A percentile compares a stretch with the other conserved stretches of the same genome.
phyloP scores from a whole-genome alignment of 1,140 invertebrate genomes.

The Drosophila serrata region DNA sequence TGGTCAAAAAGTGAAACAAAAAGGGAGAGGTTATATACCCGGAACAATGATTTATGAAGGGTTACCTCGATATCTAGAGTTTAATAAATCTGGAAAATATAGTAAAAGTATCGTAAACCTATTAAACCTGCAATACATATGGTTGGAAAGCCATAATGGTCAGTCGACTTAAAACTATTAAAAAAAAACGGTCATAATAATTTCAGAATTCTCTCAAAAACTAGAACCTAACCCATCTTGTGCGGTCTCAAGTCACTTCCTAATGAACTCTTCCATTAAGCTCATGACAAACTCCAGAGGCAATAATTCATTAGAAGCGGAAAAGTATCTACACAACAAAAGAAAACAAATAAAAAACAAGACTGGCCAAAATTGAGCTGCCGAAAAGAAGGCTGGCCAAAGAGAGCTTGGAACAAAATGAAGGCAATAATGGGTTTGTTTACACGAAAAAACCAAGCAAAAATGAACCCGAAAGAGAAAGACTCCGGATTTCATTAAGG shows the following conservation, averaged over 20 bases:
- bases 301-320: conserved; percentile 66
- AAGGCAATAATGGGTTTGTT: conserved; percentile 73
- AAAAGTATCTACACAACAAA: conserved; percentile 18
- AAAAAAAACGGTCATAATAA: too few species aligned
- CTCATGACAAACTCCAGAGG: conserved; percentile 38
- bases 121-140: too few species aligned
- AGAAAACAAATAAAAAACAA: conserved; percentile 8
- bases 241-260: conserved; percentile 18
- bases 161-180: too few species aligned
- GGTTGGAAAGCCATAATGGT: too few species aligned
- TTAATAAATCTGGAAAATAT: background rate
- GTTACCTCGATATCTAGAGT: background rate
- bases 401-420: conserved; percentile 32
- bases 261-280: conserved; percentile 68
- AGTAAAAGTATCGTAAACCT: background rate
- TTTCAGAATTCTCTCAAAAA: background rate
- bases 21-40: conserved; percentile 3
- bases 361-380: conserved; percentile 32
- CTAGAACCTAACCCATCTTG: background rate
- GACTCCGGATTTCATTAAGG: conserved; percentile 13
- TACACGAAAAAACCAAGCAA: conserved; percentile 34
- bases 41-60: conserved; percentile 17
- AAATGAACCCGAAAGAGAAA: conserved; percentile 26
- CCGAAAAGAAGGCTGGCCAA: conserved; percentile 16
- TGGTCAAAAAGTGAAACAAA: background rate